A percentile compares a stretch with the other conserved stretches of the same genome.
Conservation (phyloP, 30 jellyfish, hydroid and myxozoan species). For the Turritopsis dohrnii region DNA sequence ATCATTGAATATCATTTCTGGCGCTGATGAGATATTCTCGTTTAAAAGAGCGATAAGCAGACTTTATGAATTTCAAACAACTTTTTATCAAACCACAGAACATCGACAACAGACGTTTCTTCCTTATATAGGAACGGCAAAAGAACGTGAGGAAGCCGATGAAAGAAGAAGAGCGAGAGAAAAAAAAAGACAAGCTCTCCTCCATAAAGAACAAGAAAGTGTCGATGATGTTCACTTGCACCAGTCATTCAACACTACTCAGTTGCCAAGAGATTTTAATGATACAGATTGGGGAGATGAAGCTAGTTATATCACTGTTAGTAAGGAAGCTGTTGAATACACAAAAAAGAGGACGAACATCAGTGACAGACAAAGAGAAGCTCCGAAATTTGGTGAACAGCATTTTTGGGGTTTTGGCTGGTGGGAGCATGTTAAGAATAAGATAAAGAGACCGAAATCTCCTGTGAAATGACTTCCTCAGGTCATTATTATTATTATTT, state of each 20-base stretch:
- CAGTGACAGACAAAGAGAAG: slow-evolving; percentile 23
- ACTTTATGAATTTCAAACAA: slow-evolving; percentile 66
- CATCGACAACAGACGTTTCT: slow-evolving; percentile 45
- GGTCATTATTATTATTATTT: too few species aligned
- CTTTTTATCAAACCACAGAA: slow-evolving; percentile 40
- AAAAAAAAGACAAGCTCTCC: slow-evolving; percentile 28
- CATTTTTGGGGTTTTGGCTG: slow-evolving; percentile 96
- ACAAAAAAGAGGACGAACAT: slow-evolving; percentile 26
- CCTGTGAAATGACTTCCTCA: background rate
- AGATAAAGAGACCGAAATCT: slow-evolving; percentile 21
- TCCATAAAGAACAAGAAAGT: slow-evolving; percentile 32
- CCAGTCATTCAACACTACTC: background rate
- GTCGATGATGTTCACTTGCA: background rate
- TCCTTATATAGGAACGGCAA: slow-evolving; percentile 62
- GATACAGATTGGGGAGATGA: slow-evolving; percentile 94
- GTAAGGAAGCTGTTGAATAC: slow-evolving; percentile 39
- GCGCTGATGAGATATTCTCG: slow-evolving; percentile 80
- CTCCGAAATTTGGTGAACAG: slow-evolving; percentile 59
- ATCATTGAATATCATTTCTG: slow-evolving; percentile 53
- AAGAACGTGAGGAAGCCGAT: slow-evolving; percentile 42
- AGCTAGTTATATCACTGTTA: slow-evolving; percentile 63
- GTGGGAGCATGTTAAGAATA: slow-evolving; percentile 72
- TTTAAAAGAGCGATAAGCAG: slow-evolving; percentile 73
- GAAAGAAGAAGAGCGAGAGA: slow-evolving; percentile 58
- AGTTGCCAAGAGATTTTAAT: slow-evolving; percentile 1